Conservation (phyloP, 1,140 invertebrate genomes). For the Phortica variegata region DNA sequence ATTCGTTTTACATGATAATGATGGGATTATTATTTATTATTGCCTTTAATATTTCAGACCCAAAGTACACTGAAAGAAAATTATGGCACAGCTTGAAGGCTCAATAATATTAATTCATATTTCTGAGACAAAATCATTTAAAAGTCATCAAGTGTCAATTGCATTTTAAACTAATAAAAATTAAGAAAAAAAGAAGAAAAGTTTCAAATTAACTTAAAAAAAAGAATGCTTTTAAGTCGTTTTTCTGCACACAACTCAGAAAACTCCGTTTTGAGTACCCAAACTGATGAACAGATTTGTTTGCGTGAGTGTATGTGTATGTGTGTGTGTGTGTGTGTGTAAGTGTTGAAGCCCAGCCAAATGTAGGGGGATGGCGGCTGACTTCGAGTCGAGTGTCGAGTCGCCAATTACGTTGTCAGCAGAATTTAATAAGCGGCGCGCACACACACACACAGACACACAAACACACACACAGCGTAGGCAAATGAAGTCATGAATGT, state of each 20-base stretch:
- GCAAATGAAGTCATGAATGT: slow-evolving; percentile 46
- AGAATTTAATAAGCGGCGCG: slow-evolving; percentile 36
- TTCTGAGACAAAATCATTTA: no score
- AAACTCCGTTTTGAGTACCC: no score
- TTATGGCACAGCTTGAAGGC: no score
- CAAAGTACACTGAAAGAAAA: no score
- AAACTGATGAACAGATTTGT: no score
- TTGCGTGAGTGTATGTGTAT: no score
- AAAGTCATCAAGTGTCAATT: slow-evolving; percentile 10
- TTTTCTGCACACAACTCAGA: no score
- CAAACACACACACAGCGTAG: slow-evolving; percentile 11
- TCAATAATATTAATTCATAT: no score
- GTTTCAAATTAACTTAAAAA: slow-evolving; percentile 8
- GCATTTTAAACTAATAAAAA: not conserved
- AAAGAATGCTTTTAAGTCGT: slow-evolving; percentile 3
- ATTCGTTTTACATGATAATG: slow-evolving; percentile 34
- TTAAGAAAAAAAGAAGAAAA: not conserved
- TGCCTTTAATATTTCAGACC: no score
- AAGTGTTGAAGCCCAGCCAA: not conserved
- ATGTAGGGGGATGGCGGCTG: not conserved
- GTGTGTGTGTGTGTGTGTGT: no score
- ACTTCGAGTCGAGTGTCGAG: not conserved
- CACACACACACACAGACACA: not conserved
- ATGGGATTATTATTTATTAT: slow-evolving; percentile 51
- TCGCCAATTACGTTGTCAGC: slow-evolving; percentile 41